Conservation (phyloP, 2,888 invertebrate species). For the Ecdyonurus torrentis region DNA sequence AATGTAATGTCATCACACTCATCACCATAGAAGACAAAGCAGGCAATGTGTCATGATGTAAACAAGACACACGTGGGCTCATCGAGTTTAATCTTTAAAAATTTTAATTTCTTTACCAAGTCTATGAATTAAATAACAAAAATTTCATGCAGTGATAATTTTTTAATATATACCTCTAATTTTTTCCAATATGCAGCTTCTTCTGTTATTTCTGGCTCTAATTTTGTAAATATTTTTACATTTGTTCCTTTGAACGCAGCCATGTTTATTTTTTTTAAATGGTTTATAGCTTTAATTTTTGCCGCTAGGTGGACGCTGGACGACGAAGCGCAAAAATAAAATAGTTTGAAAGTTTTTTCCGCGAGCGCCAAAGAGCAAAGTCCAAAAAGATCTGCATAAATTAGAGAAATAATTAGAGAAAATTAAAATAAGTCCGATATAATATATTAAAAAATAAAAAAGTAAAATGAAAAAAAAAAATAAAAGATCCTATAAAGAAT, state of each 20-base stretch:
- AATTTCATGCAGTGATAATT: background rate
- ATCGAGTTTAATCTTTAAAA: background rate
- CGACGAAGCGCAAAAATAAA: too few species aligned
- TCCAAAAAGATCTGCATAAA: too few species aligned
- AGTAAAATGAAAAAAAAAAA: too few species aligned
- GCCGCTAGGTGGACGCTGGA: too few species aligned
- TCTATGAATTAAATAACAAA: background rate
- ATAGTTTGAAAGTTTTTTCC: too few species aligned
- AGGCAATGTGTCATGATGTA: too few species aligned
- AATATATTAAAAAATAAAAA: too few species aligned
- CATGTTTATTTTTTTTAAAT: constrained; percentile 23
- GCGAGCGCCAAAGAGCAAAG: too few species aligned
- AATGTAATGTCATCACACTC: constrained; percentile 4
- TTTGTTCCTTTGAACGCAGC: constrained; percentile 52
- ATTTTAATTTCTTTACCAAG: background rate
- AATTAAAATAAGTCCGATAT: too few species aligned
- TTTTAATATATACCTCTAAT: constrained; percentile 46
- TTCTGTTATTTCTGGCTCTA: constrained; percentile 47
- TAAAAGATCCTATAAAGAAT: too few species aligned
- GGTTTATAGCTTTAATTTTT: too few species aligned
- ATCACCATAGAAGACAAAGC: background rate
- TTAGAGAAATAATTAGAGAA: too few species aligned
- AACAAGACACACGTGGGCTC: background rate
- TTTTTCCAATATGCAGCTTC: constrained; percentile 81
- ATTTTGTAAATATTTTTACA: constrained; percentile 47